These are phyloP conservation scores for Labroides dimidiatus DNA, from an alignment of 2,797 vertebrate genomes.

Conservation along the genomic window DNA sequence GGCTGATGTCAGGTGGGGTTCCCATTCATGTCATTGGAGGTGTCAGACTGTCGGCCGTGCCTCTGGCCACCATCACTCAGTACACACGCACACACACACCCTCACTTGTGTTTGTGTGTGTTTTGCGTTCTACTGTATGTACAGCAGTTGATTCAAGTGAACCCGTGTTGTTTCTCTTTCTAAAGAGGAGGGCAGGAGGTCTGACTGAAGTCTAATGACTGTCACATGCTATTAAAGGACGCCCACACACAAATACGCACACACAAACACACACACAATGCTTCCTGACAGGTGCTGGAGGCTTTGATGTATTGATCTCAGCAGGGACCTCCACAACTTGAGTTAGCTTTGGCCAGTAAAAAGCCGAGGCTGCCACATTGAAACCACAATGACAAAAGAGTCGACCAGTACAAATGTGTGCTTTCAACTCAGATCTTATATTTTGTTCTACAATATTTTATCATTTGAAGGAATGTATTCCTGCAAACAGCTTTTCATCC, in stretches of 20 bases:
- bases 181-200: slow-evolving; percentile 47
- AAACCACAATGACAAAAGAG: slow-evolving; percentile 20
- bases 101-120: slow-evolving; percentile 9
- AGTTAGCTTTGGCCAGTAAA: slow-evolving; percentile 45
- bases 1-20: slow-evolving; percentile 72
- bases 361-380: slow-evolving; percentile 20
- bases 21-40: slow-evolving; percentile 68
- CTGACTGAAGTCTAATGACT: slow-evolving; percentile 65
- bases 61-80: slow-evolving; percentile 62
- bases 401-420: background rate
- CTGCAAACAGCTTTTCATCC: too few species aligned
- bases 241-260: slow-evolving; percentile 10
- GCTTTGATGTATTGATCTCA: slow-evolving; percentile 73
- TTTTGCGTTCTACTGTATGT: slow-evolving; percentile 22
- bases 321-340: slow-evolving; percentile 50
- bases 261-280: slow-evolving; percentile 17
- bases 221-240: slow-evolving; percentile 56
- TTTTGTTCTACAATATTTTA: background rate
- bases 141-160: slow-evolving; percentile 54
- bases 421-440: background rate
- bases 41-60: slow-evolving; percentile 67
- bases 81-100: slow-evolving; percentile 8
- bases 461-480: too few species aligned
- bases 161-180: slow-evolving; percentile 56
- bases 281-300: slow-evolving; percentile 60